These are phyloP conservation scores for Rhinichthys osculus DNA, from an alignment of 2,797 vertebrate species.

Conservation along the genomic window DNA sequence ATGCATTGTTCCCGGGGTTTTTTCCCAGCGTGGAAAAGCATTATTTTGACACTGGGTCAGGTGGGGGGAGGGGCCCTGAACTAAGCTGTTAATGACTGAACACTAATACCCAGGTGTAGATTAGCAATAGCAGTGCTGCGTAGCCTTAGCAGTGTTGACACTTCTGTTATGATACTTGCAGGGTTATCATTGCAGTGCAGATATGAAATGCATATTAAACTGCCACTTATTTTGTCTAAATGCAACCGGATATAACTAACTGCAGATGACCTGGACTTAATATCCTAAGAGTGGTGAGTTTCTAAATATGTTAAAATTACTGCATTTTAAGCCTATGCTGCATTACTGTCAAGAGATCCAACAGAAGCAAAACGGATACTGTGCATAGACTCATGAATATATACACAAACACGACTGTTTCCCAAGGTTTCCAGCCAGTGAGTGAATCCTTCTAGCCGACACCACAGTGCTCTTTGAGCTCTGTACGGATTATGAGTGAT, in stretches of 20 bases:
- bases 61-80: conserved; percentile 39
- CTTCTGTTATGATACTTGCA: not conserved
- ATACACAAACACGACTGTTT: conserved; percentile 45
- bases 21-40: conserved; percentile 15
- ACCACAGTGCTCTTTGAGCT: conserved; percentile 63
- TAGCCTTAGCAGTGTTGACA: not conserved
- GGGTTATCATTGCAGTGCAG: not conserved
- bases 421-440: conserved; percentile 49
- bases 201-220: not conserved
- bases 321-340: not conserved
- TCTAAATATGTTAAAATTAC: not conserved
- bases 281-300: conserved; percentile 10
- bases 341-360: conserved; percentile 27
- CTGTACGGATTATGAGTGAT: conserved; percentile 70
- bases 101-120: conserved; percentile 33
- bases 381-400: conserved; percentile 37
- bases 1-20: conserved; percentile 40
- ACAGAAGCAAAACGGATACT: conserved; percentile 19
- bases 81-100: conserved; percentile 48
- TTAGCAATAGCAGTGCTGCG: conserved; percentile 2
- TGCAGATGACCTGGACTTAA: not conserved
- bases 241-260: not conserved
- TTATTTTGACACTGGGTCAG: conserved; percentile 50
- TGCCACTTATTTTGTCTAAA: not conserved
- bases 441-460: conserved; percentile 36